Percentiles rank a stretch among this genome's conserved stretches.
Conservation (phyloP, 1,140 invertebrate species). For the Acyrthosiphon pisum region DNA sequence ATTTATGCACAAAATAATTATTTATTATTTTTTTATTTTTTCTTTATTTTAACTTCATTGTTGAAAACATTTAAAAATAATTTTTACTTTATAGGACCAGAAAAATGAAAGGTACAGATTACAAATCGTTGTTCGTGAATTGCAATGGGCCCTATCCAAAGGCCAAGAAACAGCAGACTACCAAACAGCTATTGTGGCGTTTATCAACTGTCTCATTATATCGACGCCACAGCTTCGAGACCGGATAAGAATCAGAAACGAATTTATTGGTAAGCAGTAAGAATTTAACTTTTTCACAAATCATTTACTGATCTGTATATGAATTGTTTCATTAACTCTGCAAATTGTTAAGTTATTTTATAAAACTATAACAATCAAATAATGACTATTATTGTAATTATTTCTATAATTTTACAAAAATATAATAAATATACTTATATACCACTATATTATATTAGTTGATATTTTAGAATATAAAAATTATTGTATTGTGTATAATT, state of each 20-base stretch:
- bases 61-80: constrained; percentile 60
- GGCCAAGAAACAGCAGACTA: constrained; percentile 70
- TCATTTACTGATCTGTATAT: not conserved
- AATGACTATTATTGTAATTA: not conserved
- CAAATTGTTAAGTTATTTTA: not conserved
- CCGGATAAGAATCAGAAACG: constrained; percentile 85
- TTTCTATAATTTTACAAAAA: not conserved
- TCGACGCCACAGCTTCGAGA: constrained; percentile 86
- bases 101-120: constrained; percentile 87
- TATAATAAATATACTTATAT: no score
- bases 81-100: constrained; percentile 70
- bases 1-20: no score
- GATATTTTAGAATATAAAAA: no score
- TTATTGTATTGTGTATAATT: no score
- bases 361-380: not conserved
- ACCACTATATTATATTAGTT: no score
- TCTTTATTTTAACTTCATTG: not conserved
- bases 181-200: constrained; percentile 87
- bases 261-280: constrained; percentile 85
- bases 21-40: not conserved
- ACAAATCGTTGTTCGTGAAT: constrained; percentile 84
- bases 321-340: not conserved
- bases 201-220: constrained; percentile 95
- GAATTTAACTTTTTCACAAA: not conserved
- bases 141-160: constrained; percentile 75